Evolutionary conservation across 2,797 vertebrate genomes (phyloP).

Genomic region (Helicolenus hilgendorfi): DNA sequence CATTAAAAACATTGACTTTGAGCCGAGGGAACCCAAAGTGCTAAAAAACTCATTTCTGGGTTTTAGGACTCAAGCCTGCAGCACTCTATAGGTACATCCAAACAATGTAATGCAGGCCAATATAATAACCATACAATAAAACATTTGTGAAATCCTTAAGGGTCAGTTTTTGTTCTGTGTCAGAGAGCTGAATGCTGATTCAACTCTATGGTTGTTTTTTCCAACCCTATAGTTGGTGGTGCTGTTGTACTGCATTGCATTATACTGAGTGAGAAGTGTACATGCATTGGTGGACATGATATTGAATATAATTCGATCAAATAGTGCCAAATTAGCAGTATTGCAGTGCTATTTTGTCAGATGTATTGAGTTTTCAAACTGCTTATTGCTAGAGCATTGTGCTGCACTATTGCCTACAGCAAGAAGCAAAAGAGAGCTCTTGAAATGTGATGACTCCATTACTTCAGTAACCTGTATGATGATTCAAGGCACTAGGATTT

Average conservation of each 20-base stretch:
- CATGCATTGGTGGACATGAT: neutral
- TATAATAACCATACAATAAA: neutral
- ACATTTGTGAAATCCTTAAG: slow-evolving; percentile 1
- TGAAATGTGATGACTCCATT: neutral
- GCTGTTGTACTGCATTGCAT: neutral
- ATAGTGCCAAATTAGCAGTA: neutral
- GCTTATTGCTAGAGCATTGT: neutral
- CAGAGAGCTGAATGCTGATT: neutral
- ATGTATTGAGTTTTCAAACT: neutral
- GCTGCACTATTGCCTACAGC: neutral
- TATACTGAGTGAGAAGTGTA: neutral
- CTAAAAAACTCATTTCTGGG: no score
- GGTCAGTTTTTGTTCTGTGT: neutral
- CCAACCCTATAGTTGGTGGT: neutral
- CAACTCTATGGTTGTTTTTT: neutral
- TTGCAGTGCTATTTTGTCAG: neutral
- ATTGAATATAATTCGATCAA: neutral
- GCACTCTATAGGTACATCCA: neutral
- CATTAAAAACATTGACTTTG: no score
- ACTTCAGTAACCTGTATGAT: neutral
- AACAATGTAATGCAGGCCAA: neutral
- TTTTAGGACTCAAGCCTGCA: no score
- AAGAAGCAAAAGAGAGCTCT: neutral
- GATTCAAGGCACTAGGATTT: neutral
- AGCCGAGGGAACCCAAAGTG: no score